Evolutionary conservation across 2,888 invertebrate species (phyloP), one percentile per base, ranked within the genome.

Genomic region (Leptinotarsa peninsularis): DNA sequence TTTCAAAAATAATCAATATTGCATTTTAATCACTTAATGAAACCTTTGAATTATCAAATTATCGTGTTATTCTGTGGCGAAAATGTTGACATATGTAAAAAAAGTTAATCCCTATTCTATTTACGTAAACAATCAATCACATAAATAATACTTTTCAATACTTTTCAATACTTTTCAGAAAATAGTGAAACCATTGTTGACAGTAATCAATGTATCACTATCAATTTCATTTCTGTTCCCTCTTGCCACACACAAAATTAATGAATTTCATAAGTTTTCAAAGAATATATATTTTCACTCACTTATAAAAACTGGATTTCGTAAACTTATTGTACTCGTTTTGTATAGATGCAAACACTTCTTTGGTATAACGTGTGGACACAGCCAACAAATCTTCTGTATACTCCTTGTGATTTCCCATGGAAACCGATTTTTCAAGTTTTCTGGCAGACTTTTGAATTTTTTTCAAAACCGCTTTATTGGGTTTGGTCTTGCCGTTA

Each of bases 271-370:
- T 18, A 0, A 54, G 18, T 58, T 58, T 58, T 58, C 14, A 14
- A n/a, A n/a, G 21, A n/a, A 18, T 56, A 18, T 21, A 23, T 58
- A 27, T 4, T 67, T 1, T 49, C 21, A 82, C 84, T 84, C 83
- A 87, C 87, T 84, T 86, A 76, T 84, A 86, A 71, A 81, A 81
- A 70, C 78, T 80, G 17, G 86, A 83, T n/a, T 83, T 77, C 75
- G 83, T 82, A 67, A 85, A 82, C 63, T 77, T 79, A 68, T 82
- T 78, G 70, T 82, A 78, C 43, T 80, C 73, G 13, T 83, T 81
- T 50, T 81, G 82, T 4, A 85, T 54, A 18, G 74, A 66, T 73
- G 81, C 82, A 67, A 86, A 80, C 4, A 83, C 76, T 43, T 82
- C 78, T 82, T 85, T 85, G 58, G 85, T 86, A 76, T 85, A 85